Base-by-base conservation (phyloP, 1,140 invertebrate species). In the Cydia amplana region DNA sequence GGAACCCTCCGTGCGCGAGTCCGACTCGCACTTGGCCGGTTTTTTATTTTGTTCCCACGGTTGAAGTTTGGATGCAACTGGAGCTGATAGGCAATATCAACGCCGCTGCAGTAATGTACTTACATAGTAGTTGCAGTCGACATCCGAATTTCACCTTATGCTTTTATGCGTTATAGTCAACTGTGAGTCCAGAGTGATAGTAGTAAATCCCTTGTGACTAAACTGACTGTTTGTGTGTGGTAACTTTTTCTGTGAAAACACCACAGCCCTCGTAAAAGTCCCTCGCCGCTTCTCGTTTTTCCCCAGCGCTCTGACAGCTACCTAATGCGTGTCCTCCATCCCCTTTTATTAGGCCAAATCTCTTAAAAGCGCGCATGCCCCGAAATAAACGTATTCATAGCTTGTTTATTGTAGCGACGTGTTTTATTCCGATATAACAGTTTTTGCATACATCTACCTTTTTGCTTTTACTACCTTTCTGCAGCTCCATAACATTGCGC, bases 321-420 rank as follows among this genome's bases (percentile, higher is more conserved):
- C 49, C 6, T 12, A 23, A 60, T 10, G 2, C 55, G 20, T 70
- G 18, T 36, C 32, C 65, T 20, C 32, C 65, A 70, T 70, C 65
- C 65, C 65, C 32, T 70, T 70, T 70, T 70, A 70, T 70, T 70
- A 70, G 65, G 65, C 65, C 9, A 36, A 70, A 70, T 70, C 65
- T 70, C 32, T 70, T 70, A 70, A 70, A 70, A 70, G 65, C 65
- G 65, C n/a, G 65, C 65, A 70, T 70, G 65, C 65, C 65, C 55
- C 65, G 65, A 70, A 70, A 36, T 70, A 70, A 70, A 70, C 65
- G 65, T 70, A 70, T 70, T 70, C 65, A 70, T 36, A 70, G 65
- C 28, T 70, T 70, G 65, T 70, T 70, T 70, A 70, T 70, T 36
- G 65, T 70, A 43, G 28, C 65, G 65, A 70, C 65, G 65, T 70